A percentile compares a stretch with the other conserved stretches of the same genome.
phyloP scores from a whole-genome alignment of 2,113 vertebrate genomes.

The Syngnathus typhle region DNA sequence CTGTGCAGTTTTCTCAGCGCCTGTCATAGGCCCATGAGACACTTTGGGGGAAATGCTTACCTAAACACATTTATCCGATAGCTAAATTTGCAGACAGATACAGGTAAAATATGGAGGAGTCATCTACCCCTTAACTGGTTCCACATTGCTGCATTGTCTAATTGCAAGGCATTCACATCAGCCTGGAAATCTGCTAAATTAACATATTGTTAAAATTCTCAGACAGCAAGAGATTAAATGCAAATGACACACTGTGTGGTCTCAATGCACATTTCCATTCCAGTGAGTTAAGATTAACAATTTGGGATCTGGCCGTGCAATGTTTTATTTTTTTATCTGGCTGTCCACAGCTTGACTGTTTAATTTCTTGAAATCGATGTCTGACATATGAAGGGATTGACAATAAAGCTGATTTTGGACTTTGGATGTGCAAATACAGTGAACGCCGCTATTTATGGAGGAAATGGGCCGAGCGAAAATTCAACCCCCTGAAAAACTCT shows the following conservation, averaged over 20 bases:
- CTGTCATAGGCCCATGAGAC: neutral
- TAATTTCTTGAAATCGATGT: neutral
- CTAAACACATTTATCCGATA: neutral
- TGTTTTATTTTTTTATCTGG: neutral
- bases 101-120: neutral
- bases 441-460: neutral
- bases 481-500: too few species aligned
- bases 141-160: constrained; percentile 8
- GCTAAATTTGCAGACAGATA: neutral
- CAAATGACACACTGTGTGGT: neutral
- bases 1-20: constrained; percentile 9
- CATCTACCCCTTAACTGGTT: neutral
- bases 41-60: neutral
- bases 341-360: neutral
- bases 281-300: neutral
- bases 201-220: constrained; percentile 1
- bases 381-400: too few species aligned
- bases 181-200: constrained; percentile 2
- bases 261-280: neutral
- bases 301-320: neutral
- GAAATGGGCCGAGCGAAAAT: too few species aligned
- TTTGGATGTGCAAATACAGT: neutral
- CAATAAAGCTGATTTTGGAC: too few species aligned
- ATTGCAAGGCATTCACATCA: neutral
- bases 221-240: constrained; percentile 1